Percentiles rank a stretch among this genome's conserved stretches.
phyloP scores from a whole-genome alignment of 2,888 invertebrate genomes.

The Panzeria rudis region DNA sequence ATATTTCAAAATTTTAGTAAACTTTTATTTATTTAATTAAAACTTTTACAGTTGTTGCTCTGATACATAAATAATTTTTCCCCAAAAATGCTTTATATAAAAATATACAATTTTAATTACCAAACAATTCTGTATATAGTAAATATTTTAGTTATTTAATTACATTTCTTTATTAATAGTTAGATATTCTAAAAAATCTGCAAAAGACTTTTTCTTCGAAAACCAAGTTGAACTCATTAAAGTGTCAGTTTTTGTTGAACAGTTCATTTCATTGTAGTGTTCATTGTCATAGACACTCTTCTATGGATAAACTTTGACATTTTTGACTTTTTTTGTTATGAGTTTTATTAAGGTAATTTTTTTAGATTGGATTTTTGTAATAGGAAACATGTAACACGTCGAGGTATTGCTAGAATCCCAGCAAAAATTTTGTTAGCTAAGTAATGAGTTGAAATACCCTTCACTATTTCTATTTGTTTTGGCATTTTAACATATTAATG shows the following conservation, averaged over 20 bases:
- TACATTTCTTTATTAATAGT: not conserved
- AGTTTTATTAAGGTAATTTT: not conserved
- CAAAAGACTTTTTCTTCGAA: slow-evolving; percentile 2
- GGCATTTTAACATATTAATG: too few relatives aligned
- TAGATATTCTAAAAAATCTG: not conserved
- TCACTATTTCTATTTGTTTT: too few relatives aligned
- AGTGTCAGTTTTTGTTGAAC: slow-evolving; percentile 43
- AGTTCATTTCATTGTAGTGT: slow-evolving; percentile 4
- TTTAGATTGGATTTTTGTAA: not conserved
- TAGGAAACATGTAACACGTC: not conserved
- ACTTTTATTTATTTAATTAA: not conserved
- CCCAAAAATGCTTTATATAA: not conserved
- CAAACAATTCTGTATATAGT: slow-evolving; percentile 3
- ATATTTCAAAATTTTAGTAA: too few relatives aligned
- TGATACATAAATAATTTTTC: not conserved
- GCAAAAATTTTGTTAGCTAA: too few relatives aligned
- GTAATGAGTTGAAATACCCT: too few relatives aligned
- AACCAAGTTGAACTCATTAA: slow-evolving; percentile 48
- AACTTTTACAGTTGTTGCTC: not conserved
- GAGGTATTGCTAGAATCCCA: too few relatives aligned
- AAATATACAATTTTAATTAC: slow-evolving; percentile 3
- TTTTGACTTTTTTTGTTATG: not conserved
- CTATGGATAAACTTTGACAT: not conserved
- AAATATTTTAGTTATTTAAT: slow-evolving; percentile 8
- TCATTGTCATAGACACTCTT: slow-evolving; percentile 48